phyloP scores from a whole-genome alignment of 2,113 vertebrate genomes.

The Cinclus cinclus region DNA sequence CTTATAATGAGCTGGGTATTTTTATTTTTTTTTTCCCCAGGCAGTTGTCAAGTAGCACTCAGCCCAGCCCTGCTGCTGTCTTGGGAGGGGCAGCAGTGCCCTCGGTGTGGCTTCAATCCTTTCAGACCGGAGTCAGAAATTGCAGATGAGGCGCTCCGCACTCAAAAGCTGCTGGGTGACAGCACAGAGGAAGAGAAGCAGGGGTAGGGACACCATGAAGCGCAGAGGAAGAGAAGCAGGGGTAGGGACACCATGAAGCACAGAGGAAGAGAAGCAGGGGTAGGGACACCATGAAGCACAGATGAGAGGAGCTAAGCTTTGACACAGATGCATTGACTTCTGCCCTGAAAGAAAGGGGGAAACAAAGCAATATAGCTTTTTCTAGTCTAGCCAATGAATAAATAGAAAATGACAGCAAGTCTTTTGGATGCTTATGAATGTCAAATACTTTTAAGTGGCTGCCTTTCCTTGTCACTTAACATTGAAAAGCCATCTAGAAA shows the following conservation, averaged over 20 bases:
- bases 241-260: neutral
- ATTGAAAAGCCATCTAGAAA: conserved; percentile 48
- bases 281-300: neutral
- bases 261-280: too few relatives aligned
- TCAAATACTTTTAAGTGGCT: conserved; percentile 67
- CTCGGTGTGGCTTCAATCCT: neutral
- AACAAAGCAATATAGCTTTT: neutral
- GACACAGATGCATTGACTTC: neutral
- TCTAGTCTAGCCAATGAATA: conserved; percentile 29
- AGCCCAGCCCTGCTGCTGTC: neutral
- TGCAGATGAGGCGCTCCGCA: neutral
- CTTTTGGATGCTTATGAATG: conserved; percentile 69
- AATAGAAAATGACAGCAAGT: conserved; percentile 68
- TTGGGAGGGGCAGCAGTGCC: neutral
- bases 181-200: neutral
- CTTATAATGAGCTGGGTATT: neutral
- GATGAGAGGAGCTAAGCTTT: neutral
- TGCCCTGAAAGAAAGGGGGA: neutral
- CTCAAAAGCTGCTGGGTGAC: neutral
- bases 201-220: neutral
- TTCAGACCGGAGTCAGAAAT: neutral
- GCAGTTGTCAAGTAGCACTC: neutral
- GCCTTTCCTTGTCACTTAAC: conserved; percentile 62
- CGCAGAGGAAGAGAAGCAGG: neutral
- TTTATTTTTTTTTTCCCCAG: neutral